phyloP scores from a whole-genome alignment of 2,888 invertebrate species.

The Lumbricus terrestris region DNA sequence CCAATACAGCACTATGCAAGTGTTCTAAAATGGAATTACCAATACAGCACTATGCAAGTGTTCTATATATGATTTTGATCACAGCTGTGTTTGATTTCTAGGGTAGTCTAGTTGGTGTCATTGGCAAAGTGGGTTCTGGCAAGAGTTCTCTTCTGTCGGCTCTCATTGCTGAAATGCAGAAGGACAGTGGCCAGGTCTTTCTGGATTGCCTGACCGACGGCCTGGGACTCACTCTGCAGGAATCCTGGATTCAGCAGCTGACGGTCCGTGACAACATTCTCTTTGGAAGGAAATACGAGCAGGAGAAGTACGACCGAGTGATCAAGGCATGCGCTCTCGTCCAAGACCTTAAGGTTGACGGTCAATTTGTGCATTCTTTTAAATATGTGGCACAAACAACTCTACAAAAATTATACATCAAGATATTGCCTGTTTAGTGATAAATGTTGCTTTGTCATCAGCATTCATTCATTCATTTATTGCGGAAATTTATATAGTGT shows the following conservation, averaged over 20 bases:
- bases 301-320: conserved; percentile 61
- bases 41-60: neutral
- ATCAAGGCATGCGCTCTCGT: conserved; percentile 81
- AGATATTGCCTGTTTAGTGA: neutral
- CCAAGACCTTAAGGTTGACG: conserved; percentile 65
- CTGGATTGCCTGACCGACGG: conserved; percentile 42
- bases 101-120: conserved; percentile 70
- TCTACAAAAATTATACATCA: neutral
- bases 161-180: conserved; percentile 79
- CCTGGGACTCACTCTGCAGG: conserved; percentile 71
- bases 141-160: conserved; percentile 84
- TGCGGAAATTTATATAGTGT: no score
- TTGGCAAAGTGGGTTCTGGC: conserved; percentile 86
- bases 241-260: conserved; percentile 87
- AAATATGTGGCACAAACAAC: neutral
- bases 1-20: neutral
- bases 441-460: neutral
- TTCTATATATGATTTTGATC: neutral
- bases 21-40: neutral
- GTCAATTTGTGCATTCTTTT: neutral
- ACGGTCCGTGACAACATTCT: conserved; percentile 89
- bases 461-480: no score
- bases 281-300: conserved; percentile 80
- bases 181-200: conserved; percentile 65
- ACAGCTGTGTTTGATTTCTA: conserved; percentile 15